phyloP scores from a whole-genome alignment of 2,797 vertebrate species.

The Manis crassicaudata region DNA sequence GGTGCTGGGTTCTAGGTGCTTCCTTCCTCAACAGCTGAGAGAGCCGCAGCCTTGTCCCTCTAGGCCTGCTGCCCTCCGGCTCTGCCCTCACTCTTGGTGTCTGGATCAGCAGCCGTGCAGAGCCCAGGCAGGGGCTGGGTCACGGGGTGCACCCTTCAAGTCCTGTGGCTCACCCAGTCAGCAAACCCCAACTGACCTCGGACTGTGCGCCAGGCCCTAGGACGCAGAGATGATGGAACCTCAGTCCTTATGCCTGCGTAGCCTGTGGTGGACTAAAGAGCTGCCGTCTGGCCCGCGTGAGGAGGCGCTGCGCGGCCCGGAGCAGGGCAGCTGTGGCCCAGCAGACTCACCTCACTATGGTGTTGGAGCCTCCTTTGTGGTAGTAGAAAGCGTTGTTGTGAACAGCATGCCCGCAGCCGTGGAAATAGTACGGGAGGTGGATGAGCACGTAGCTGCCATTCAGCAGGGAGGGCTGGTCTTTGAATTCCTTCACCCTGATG shows the following conservation, averaged over 20 bases:
- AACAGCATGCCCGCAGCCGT: conserved; percentile 94
- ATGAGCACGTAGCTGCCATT: conserved; percentile 88
- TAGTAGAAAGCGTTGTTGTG: conserved; percentile 94
- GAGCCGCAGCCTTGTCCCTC: neutral
- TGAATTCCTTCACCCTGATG: conserved; percentile 91
- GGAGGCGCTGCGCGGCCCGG: neutral
- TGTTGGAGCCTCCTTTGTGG: conserved; percentile 92
- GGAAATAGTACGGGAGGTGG: conserved; percentile 91
- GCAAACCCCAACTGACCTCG: neutral
- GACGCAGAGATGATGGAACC: neutral
- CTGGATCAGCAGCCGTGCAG: neutral
- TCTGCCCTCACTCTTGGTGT: neutral
- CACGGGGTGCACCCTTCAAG: neutral
- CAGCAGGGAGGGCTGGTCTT: conserved; percentile 89
- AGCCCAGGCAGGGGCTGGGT: neutral
- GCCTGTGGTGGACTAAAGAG: neutral
- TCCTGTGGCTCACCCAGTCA: neutral
- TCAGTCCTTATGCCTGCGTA: neutral
- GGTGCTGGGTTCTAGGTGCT: neutral
- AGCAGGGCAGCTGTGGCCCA: fast-evolving
- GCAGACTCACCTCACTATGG: conserved; percentile 90
- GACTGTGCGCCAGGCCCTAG: neutral
- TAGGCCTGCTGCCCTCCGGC: neutral
- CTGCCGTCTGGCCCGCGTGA: neutral
- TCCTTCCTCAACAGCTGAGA: neutral